A percentile compares a stretch with the other conserved stretches of the same genome.
Evolutionary conservation across 2,113 vertebrate genomes (phyloP).

Genomic region (Bettongia penicillata): DNA sequence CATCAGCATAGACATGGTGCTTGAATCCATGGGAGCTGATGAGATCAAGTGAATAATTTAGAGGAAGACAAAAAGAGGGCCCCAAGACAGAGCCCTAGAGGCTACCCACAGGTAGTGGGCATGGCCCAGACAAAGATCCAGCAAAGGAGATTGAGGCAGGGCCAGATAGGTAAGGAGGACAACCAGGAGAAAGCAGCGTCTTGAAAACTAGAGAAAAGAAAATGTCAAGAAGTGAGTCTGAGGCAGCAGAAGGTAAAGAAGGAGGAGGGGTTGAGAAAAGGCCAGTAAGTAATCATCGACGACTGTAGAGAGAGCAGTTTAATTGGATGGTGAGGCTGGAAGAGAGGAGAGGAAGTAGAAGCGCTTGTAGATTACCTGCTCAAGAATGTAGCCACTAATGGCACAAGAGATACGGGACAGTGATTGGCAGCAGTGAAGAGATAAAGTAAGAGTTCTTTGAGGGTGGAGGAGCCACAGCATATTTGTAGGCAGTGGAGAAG

Average conservation of each 20-base stretch:
- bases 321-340: not conserved
- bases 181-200: not conserved
- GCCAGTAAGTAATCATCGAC: not conserved
- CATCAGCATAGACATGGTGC: no score
- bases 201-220: not conserved
- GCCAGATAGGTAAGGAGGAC: no score
- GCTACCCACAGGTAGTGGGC: no score
- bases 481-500: not conserved
- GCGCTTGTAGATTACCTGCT: not conserved
- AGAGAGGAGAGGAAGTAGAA: not conserved
- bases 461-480: not conserved
- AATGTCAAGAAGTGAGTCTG: not conserved
- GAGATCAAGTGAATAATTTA: no score
- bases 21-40: no score
- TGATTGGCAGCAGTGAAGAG: no score
- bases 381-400: not conserved
- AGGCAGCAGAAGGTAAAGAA: not conserved
- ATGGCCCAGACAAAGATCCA: no score
- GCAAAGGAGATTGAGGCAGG: no score
- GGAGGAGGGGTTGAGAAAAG: not conserved
- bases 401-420: not conserved
- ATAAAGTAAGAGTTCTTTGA: not conserved
- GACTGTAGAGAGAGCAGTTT: not conserved
- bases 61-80: no score
- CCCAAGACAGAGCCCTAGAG: no score